Evolutionary conservation across 2,888 invertebrate genomes (phyloP).

Genomic region (Papilio gigon): DNA sequence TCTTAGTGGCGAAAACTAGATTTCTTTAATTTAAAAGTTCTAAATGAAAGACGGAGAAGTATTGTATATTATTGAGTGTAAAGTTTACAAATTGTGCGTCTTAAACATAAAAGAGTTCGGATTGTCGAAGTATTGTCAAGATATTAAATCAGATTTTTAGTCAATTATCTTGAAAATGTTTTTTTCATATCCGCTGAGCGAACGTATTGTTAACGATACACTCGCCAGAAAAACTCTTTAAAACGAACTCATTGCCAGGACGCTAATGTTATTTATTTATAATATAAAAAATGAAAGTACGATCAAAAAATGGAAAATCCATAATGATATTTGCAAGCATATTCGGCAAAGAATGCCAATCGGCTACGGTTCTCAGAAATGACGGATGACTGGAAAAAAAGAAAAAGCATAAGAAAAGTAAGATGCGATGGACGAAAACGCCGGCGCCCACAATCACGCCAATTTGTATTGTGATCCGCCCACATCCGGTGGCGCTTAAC

Average conservation of each 20-base stretch:
- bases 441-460: slow-evolving; percentile 48
- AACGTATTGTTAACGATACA: neutral
- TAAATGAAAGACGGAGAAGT: too few relatives aligned
- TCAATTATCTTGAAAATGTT: neutral
- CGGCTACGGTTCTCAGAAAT: slow-evolving; percentile 47
- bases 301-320: slow-evolving; percentile 8
- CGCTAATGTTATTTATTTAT: neutral
- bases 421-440: slow-evolving; percentile 39
- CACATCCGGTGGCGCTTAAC: slow-evolving; percentile 72
- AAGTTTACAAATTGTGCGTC: neutral
- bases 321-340: slow-evolving; percentile 19
- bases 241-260: neutral
- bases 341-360: slow-evolving; percentile 25
- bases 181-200: neutral
- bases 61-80: too few relatives aligned
- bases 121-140: neutral
- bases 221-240: neutral
- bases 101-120: neutral
- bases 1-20: too few relatives aligned
- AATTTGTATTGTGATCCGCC: slow-evolving; percentile 54
- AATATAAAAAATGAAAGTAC: neutral
- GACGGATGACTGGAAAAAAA: slow-evolving; percentile 54
- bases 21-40: too few relatives aligned
- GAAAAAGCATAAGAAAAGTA: slow-evolving; percentile 53
- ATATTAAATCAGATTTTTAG: neutral